Conservation (phyloP, 2,113 vertebrate genomes). For the Psittacara wagleri region DNA sequence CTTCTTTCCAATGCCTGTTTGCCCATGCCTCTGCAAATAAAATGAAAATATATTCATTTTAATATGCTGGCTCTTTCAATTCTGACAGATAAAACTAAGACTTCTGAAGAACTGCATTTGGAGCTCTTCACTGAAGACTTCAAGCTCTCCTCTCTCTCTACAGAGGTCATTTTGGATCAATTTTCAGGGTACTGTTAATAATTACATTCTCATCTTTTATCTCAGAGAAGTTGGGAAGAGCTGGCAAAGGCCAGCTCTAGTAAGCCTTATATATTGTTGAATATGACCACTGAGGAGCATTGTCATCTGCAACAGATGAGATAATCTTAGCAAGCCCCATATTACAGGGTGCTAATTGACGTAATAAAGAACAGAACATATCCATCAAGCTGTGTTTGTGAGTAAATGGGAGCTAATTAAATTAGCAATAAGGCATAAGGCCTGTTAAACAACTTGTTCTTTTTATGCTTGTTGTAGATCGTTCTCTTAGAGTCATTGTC, state of each 20-base stretch:
- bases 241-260: neutral
- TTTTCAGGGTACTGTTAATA: neutral
- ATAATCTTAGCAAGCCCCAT: neutral
- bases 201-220: neutral
- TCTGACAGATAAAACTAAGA: neutral
- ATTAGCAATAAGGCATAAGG: conserved; percentile 2
- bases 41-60: neutral
- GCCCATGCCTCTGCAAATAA: neutral
- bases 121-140: neutral
- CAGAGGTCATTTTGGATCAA: neutral
- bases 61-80: neutral
- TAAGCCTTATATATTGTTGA: neutral
- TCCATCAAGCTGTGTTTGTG: conserved; percentile 33
- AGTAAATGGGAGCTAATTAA: conserved; percentile 30
- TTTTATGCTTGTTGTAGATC: neutral
- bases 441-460: neutral
- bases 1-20: neutral
- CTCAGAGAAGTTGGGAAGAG: neutral
- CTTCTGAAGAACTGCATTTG: neutral
- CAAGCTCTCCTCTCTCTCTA: neutral
- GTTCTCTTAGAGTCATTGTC: neutral
- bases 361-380: conserved; percentile 13
- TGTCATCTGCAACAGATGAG: neutral
- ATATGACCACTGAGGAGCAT: neutral
- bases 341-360: conserved; percentile 6